Base-by-base conservation (phyloP, 2,113 vertebrate genomes). In the Merops nubicus region DNA sequence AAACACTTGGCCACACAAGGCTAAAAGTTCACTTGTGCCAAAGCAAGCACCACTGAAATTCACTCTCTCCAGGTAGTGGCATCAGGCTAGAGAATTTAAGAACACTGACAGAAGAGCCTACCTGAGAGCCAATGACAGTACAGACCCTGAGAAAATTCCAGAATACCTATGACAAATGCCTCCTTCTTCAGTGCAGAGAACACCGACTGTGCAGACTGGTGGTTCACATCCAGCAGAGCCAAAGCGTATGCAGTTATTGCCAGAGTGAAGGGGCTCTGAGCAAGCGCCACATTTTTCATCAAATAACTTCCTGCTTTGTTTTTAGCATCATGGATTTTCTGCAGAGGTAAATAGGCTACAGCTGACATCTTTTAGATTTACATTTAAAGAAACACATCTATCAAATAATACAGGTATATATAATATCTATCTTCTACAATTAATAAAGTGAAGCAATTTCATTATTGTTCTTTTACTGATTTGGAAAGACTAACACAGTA, bases 191-290 rank as follows among this genome's bases (percentile, higher is more conserved):
- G 97, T 11, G 85, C 76, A 15, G 25, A 53, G 67, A 98, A 88
- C 0, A 98, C 96, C 0, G 6, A 3, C 1, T 51, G 92, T 2
- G 97, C 92, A 2, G 28, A 9, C 0, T 19, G 26, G 29, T 97
- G 97, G 47, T 54, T 38, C 38, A 64, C 29, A 50, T 98, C 98
- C 45, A 98, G 74, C 12, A 99, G 97, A 12, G 98, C 98, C 63
- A 99, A 97, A 4, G 99, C 99, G 5, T 98, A 99, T 0, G 98
- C 95, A 0, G 96, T 90, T 29, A 99, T 98, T 29, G 99, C 99
- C 91, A 98, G 81, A 4, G 98, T 98, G 28, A 99, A 99, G 31
- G 98, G 97, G 81, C 97, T 99, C 94, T 98, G 97, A 43, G 98
- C 89, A 1, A 33, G 77, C 12, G 14, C 7, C n/a, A 94, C 28